Conservation (phyloP, 2,888 invertebrate genomes). For the Hirudinaria manillensis region DNA sequence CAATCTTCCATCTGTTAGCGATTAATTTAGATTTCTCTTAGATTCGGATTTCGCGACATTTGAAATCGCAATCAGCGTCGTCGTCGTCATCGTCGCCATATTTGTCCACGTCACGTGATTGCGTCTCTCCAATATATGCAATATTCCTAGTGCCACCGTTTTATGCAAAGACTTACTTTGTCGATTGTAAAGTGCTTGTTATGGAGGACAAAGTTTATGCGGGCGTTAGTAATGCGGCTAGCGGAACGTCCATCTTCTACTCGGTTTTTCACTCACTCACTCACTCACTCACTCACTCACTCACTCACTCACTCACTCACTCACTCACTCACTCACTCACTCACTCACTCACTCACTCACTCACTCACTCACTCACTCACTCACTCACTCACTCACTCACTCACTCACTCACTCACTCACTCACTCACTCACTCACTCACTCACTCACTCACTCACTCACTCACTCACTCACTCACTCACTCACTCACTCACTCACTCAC, state of each 20-base stretch:
- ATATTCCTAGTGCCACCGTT: no score
- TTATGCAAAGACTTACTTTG: neutral
- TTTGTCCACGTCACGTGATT: neutral
- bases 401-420: neutral
- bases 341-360: neutral
- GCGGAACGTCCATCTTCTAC: neutral
- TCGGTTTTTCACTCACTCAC: neutral
- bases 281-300: neutral
- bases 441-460: neutral
- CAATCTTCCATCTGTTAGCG: no score
- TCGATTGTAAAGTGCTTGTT: neutral
- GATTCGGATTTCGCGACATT: no score
- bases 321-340: neutral
- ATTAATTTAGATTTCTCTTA: no score
- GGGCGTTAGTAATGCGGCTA: neutral
- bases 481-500: neutral
- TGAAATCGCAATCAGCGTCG: neutral
- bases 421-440: neutral
- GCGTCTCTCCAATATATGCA: no score
- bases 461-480: neutral
- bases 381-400: neutral
- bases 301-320: neutral
- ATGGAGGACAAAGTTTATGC: neutral
- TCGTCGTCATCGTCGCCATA: slow-evolving; percentile 5
- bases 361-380: neutral